Percentiles rank a stretch among this genome's conserved stretches.
Evolutionary conservation across 2,797 vertebrate genomes (phyloP).

Genomic region (Lycodopsis pacificus): DNA sequence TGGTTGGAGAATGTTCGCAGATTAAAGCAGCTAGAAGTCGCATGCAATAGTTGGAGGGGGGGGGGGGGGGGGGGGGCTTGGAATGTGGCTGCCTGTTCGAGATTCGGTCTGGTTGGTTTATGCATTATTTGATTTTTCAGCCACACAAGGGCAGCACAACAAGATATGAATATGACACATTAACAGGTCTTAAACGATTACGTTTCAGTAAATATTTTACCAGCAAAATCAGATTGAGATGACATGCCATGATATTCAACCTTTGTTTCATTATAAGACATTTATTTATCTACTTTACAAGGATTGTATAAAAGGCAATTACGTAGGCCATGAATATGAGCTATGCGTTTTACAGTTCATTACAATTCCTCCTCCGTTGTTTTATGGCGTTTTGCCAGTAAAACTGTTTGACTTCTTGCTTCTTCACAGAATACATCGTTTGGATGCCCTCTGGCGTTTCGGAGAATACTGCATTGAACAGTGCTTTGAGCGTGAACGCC

Average conservation of each 20-base stretch:
- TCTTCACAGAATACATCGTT: not conserved
- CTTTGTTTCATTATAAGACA: not conserved
- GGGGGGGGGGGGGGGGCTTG: not conserved
- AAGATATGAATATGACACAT: not conserved
- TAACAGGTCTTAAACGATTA: not conserved
- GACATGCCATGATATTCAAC: not conserved
- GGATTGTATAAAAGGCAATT: not conserved
- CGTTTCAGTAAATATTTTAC: not conserved
- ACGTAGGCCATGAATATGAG: not conserved
- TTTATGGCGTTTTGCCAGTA: not conserved
- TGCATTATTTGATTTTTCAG: not conserved
- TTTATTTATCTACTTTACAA: not conserved
- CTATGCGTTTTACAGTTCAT: not conserved
- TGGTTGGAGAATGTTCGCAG: conserved; percentile 19
- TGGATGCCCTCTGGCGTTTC: not conserved
- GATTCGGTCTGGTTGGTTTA: not conserved
- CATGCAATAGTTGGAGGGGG: conserved; percentile 27
- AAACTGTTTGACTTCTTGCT: not conserved
- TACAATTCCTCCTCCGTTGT: not conserved
- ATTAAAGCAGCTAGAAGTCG: conserved; percentile 27
- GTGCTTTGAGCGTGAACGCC: not conserved
- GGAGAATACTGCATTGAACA: not conserved
- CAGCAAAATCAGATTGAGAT: not conserved
- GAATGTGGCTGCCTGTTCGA: not conserved
- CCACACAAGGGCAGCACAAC: not conserved